Base-by-base conservation (phyloP, 2,888 invertebrate species). In the Synergus gifuensis region DNA sequence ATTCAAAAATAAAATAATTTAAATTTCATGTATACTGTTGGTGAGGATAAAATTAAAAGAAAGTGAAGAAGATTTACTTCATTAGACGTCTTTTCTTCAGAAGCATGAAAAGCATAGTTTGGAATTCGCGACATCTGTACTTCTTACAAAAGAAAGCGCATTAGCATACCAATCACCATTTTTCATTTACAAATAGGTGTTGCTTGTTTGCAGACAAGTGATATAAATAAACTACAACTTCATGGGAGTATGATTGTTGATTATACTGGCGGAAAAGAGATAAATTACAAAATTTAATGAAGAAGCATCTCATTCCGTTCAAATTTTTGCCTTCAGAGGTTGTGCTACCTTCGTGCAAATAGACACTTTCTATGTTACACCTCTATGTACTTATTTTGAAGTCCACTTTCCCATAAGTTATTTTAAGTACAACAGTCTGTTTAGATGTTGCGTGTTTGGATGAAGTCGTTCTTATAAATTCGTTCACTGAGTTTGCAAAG, bases 81-180 rank as follows among this genome's bases (percentile, higher is more conserved):
- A 54, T 54, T n/a, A 54, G n/a, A 18, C 8, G 54, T 54, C 9
- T 54, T 18, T 54, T n/a, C 54, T 54, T n/a, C 2, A 54, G n/a
- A 2, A 54, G 2, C 2, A n/a, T 54, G 8, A 18, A 3, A 54
- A 18, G 54, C n/a, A 54, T 54, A 54, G 54, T n/a, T 54, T 18
- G 54, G 9, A n/a, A 18, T 54, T 54, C n/a, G 54, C 9, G 54
- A 54, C 54, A 54, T n/a, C n/a, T n/a, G n/a, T 9, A 54, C 54
- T 54, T 18, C 54, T n/a, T 18, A 67, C 14, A 28, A 67, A 67
- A 67, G 46, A 67, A 67, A 67, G 16, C 28, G 67, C 67, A 46
- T 67, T 67, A 67, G 44, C 67, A 67, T 67, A 28, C 44, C 67
- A 67, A 67, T 67, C 67, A 46, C n/a, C 54, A 54, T 54, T 54